Conservation (phyloP, 2,113 vertebrate species). For the Onychostoma macrolepis region DNA sequence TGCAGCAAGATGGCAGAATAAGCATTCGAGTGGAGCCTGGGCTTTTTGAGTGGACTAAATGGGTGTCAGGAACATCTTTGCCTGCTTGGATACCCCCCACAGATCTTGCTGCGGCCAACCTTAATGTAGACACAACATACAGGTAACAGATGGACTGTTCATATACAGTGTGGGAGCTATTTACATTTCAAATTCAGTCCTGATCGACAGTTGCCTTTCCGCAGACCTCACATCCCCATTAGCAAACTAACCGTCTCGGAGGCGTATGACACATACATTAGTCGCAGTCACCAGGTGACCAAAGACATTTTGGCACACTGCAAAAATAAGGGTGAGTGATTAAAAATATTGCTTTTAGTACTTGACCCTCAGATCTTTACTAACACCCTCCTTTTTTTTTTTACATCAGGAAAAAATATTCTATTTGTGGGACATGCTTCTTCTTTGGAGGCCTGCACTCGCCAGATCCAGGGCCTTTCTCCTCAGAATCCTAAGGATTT, state of each 20-base stretch:
- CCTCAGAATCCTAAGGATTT: slow-evolving; percentile 97
- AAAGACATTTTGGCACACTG: slow-evolving; percentile 93
- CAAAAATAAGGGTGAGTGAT: slow-evolving; percentile 85
- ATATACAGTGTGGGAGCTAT: neutral
- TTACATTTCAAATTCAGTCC: slow-evolving; percentile 14
- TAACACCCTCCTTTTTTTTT: neutral
- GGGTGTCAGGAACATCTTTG: slow-evolving; percentile 89
- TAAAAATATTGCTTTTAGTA: neutral
- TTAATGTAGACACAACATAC: slow-evolving; percentile 96
- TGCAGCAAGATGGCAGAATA: slow-evolving; percentile 89
- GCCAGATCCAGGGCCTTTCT: slow-evolving; percentile 92
- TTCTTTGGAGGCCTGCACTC: slow-evolving; percentile 95
- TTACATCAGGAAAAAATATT: slow-evolving; percentile 85
- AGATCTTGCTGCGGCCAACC: slow-evolving; percentile 86
- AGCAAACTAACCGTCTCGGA: slow-evolving; percentile 90
- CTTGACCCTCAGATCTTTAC: neutral
- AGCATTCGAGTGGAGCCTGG: slow-evolving; percentile 93
- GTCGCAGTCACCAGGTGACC: slow-evolving; percentile 94
- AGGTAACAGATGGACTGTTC: slow-evolving; percentile 73
- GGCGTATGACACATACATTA: slow-evolving; percentile 94
- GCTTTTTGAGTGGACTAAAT: slow-evolving; percentile 98
- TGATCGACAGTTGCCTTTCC: neutral
- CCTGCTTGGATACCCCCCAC: slow-evolving; percentile 88
- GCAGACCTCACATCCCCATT: slow-evolving; percentile 93
- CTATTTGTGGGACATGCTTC: slow-evolving; percentile 96